Evolutionary conservation across 2,888 invertebrate genomes (phyloP).

Genomic region (Ypsolopha scabrella): DNA sequence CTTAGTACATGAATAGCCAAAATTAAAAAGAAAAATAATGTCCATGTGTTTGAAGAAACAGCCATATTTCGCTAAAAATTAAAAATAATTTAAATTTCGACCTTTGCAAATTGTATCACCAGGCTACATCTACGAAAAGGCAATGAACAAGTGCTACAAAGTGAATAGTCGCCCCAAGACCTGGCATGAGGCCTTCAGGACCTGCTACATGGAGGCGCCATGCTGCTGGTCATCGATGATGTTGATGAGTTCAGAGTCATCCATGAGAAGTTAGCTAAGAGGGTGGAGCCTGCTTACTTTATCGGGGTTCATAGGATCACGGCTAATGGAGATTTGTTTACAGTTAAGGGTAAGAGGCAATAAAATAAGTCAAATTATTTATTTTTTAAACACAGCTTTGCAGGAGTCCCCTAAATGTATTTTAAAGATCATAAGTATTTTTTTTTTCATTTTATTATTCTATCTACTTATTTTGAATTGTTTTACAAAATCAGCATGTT

Average conservation of each 20-base stretch:
- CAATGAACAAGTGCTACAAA: slow-evolving; percentile 15
- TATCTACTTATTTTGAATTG: no score
- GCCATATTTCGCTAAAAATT: no score
- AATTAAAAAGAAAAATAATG: no score
- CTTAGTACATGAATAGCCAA: no score
- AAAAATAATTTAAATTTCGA: neutral
- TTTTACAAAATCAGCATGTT: no score
- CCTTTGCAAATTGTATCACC: neutral
- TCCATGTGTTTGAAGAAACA: no score
- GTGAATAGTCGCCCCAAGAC: slow-evolving; percentile 13
- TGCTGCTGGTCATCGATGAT: slow-evolving; percentile 5
- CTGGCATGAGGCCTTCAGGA: slow-evolving; percentile 22
- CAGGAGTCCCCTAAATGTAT: no score
- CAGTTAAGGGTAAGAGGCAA: slow-evolving; percentile 7
- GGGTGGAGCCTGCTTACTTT: slow-evolving; percentile 1
- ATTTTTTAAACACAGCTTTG: no score
- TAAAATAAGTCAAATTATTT: no score
- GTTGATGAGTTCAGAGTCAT: neutral
- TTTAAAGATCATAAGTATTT: no score
- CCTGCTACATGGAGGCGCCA: slow-evolving; percentile 17
- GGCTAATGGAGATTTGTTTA: slow-evolving; percentile 5
- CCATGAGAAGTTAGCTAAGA: neutral
- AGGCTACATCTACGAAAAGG: neutral
- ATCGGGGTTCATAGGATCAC: slow-evolving; percentile 5
- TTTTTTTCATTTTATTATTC: no score